phyloP scores from a whole-genome alignment of 1,140 invertebrate species.

The Drosophila pandora region DNA sequence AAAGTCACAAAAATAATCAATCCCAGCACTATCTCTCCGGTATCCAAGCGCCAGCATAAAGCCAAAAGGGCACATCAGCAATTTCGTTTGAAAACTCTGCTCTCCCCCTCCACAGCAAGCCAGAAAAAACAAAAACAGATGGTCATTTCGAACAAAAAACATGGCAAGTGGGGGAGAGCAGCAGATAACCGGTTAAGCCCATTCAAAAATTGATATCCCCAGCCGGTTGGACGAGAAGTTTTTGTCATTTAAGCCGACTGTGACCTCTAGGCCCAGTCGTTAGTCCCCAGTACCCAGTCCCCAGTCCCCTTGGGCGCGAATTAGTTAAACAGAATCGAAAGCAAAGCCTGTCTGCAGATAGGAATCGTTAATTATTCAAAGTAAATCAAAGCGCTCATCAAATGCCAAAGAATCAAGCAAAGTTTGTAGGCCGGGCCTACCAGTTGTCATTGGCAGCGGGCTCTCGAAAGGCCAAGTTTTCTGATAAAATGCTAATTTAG shows the following conservation, averaged over 20 bases:
- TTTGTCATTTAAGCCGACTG: conserved; percentile 34
- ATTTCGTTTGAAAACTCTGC: conserved; percentile 1
- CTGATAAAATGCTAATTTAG: conserved; percentile 53
- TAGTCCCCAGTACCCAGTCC: too few species aligned
- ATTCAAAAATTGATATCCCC: conserved; percentile 41
- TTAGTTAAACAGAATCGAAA: conserved; percentile 51
- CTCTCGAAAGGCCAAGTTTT: conserved; percentile 31
- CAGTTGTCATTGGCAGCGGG: conserved; percentile 30
- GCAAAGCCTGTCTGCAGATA: conserved; percentile 51
- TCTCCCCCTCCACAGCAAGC: conserved; percentile 13
- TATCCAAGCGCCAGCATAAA: neutral
- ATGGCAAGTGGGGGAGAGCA: neutral
- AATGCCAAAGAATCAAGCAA: conserved; percentile 62
- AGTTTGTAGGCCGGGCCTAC: conserved; percentile 30
- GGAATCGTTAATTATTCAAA: conserved; percentile 75
- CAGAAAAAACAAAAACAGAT: conserved; percentile 25
- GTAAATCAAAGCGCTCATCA: conserved; percentile 61
- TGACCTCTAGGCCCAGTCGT: conserved; percentile 22
- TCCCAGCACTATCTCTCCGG: neutral
- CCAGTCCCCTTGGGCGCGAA: conserved; percentile 15
- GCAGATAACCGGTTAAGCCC: conserved; percentile 57
- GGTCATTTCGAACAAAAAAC: conserved; percentile 9
- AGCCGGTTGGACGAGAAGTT: conserved; percentile 66
- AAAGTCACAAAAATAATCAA: neutral
- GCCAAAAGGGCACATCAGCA: neutral